Evolutionary conservation across 2,113 vertebrate genomes (phyloP).

Genomic region (Agelaius tricolor): DNA sequence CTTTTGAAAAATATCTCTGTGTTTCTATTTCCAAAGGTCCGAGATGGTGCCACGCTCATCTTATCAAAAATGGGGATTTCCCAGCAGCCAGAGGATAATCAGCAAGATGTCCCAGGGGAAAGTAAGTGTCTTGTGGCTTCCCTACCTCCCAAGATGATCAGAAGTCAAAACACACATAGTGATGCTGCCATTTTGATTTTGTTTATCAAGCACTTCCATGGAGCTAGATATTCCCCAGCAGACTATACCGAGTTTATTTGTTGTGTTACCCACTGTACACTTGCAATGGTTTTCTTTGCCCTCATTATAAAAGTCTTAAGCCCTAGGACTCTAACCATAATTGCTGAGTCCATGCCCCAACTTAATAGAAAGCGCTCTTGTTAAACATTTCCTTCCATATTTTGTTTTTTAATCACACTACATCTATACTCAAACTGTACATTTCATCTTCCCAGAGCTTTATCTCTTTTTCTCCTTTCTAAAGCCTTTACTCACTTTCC

Average conservation of each 20-base stretch:
- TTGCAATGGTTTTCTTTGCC: neutral
- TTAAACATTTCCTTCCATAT: neutral
- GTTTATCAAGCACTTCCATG: neutral
- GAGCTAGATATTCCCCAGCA: neutral
- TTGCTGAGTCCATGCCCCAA: neutral
- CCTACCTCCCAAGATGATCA: neutral
- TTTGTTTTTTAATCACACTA: neutral
- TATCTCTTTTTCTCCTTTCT: neutral
- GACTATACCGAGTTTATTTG: neutral
- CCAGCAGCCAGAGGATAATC: constrained; percentile 92
- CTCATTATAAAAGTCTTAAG: neutral
- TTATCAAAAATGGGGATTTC: constrained; percentile 88
- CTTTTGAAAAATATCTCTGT: neutral
- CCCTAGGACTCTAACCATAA: neutral
- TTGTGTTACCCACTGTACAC: neutral
- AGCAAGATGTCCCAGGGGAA: constrained; percentile 94
- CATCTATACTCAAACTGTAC: neutral
- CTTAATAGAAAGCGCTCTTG: neutral
- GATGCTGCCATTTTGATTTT: neutral
- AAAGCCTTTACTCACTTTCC: neutral
- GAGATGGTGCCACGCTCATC: constrained; percentile 91
- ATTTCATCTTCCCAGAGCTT: neutral
- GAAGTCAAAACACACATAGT: neutral
- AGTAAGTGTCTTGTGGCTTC: constrained; percentile 76
- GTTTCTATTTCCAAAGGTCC: constrained; percentile 81